Evolutionary conservation across 2,888 invertebrate species (phyloP).

Genomic region (Saturnia pavonia): DNA sequence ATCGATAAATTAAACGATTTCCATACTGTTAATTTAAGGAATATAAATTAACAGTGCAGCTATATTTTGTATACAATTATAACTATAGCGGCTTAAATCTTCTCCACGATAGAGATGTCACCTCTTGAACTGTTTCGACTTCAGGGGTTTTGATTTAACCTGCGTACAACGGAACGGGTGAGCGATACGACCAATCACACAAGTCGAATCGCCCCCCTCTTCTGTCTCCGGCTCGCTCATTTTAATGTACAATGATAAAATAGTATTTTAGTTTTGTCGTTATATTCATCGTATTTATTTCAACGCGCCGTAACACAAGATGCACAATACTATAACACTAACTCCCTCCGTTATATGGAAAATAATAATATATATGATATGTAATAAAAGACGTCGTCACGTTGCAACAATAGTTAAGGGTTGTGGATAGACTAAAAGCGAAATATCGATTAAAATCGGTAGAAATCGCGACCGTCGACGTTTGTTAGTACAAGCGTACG

Average conservation of each 20-base stretch:
- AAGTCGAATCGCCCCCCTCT: slow-evolving; percentile 76
- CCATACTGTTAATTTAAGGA: background rate
- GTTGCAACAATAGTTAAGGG: slow-evolving; percentile 72
- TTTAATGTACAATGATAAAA: slow-evolving; percentile 29
- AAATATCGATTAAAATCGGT: slow-evolving; percentile 38
- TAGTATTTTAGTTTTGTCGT: background rate
- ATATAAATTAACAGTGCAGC: slow-evolving; percentile 8
- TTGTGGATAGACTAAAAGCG: slow-evolving; percentile 77
- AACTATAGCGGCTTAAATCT: slow-evolving; percentile 22
- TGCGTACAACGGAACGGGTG: slow-evolving; percentile 78
- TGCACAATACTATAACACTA: slow-evolving; percentile 77
- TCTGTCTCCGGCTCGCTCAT: slow-evolving; percentile 65
- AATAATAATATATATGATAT: slow-evolving; percentile 32
- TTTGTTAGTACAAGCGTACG: slow-evolving; percentile 78
- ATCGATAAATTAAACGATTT: slow-evolving; percentile 7
- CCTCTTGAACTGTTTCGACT: slow-evolving; percentile 28
- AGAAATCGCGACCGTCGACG: slow-evolving; percentile 62
- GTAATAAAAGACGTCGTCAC: slow-evolving; percentile 57
- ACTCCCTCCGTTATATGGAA: slow-evolving; percentile 67
- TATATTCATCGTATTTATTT: slow-evolving; percentile 7
- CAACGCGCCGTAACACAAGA: slow-evolving; percentile 72
- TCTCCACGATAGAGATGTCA: slow-evolving; percentile 21
- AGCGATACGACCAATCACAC: slow-evolving; percentile 67
- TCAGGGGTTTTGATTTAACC: slow-evolving; percentile 80
- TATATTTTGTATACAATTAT: slow-evolving; percentile 16